These are phyloP conservation scores for Delichon dasypus DNA, from an alignment of 2,797 vertebrate species.

Conservation along the genomic window DNA sequence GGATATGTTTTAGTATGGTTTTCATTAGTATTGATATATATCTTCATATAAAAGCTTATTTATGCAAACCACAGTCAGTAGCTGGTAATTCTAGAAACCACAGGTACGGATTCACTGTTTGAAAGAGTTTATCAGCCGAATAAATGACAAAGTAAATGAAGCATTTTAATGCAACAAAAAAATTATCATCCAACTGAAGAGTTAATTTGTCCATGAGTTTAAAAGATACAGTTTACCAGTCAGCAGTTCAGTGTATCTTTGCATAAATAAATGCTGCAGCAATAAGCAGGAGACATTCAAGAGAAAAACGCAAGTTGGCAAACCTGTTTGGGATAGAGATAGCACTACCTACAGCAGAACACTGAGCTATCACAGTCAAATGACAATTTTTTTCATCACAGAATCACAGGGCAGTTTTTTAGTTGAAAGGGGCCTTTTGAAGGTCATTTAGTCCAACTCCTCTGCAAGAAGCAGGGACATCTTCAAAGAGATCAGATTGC, in stretches of 20 bases:
- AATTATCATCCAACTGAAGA: neutral
- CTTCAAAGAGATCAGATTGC: neutral
- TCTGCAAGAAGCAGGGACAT: neutral
- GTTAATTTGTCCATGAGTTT: neutral
- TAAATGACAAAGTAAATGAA: neutral
- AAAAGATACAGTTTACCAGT: neutral
- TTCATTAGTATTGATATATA: neutral
- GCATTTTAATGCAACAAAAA: neutral
- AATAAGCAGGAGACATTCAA: neutral
- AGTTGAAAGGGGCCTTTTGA: neutral
- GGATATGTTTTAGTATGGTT: neutral
- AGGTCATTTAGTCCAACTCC: neutral
- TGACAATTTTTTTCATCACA: neutral
- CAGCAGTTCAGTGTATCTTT: neutral
- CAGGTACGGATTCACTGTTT: neutral
- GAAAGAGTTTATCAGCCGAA: neutral
- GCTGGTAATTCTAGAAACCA: neutral
- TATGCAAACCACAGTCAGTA: neutral
- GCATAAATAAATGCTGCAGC: neutral
- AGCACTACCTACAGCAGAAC: neutral
- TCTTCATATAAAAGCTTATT: neutral
- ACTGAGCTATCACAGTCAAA: neutral
- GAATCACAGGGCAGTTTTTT: neutral
- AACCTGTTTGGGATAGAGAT: neutral
- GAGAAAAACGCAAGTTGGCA: neutral